A percentile compares a stretch with the other conserved stretches of the same genome.
phyloP scores from a whole-genome alignment of 2,888 invertebrate species.

The Tipula vernalis region DNA sequence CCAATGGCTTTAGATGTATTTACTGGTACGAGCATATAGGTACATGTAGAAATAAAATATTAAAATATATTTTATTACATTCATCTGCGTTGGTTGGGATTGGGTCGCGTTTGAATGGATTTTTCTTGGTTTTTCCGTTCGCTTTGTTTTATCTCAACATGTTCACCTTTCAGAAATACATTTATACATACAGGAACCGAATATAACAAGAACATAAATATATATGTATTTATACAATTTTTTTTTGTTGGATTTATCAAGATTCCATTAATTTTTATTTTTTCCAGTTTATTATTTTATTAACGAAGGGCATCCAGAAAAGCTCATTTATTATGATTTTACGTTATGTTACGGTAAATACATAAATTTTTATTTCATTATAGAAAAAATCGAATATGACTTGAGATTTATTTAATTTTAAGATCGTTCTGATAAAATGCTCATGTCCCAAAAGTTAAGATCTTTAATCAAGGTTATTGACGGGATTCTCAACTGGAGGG shows the following conservation, averaged over 20 bases:
- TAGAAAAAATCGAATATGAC: not conserved
- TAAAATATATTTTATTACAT: conserved; percentile 4
- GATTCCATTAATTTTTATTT: not conserved
- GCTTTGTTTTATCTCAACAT: not conserved
- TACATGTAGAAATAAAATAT: not conserved
- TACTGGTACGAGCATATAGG: not conserved
- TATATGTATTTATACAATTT: not conserved
- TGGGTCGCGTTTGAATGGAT: not conserved
- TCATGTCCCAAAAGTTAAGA: too few species aligned
- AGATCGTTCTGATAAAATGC: not conserved
- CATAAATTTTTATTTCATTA: not conserved
- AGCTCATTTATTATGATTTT: not conserved
- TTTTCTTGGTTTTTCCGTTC: not conserved
- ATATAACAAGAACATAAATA: not conserved
- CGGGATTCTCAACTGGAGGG: too few species aligned
- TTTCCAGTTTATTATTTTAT: not conserved
- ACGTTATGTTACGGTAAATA: not conserved
- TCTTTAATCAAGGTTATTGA: too few species aligned
- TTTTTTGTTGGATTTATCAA: not conserved
- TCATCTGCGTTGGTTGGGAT: not conserved
- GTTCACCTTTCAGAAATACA: not conserved
- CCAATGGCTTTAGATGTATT: not conserved
- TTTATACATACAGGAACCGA: not conserved
- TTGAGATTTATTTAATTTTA: not conserved
- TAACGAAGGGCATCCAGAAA: not conserved